Base-by-base conservation (phyloP, 2,113 vertebrate genomes). In the Peromyscus polionotus region DNA sequence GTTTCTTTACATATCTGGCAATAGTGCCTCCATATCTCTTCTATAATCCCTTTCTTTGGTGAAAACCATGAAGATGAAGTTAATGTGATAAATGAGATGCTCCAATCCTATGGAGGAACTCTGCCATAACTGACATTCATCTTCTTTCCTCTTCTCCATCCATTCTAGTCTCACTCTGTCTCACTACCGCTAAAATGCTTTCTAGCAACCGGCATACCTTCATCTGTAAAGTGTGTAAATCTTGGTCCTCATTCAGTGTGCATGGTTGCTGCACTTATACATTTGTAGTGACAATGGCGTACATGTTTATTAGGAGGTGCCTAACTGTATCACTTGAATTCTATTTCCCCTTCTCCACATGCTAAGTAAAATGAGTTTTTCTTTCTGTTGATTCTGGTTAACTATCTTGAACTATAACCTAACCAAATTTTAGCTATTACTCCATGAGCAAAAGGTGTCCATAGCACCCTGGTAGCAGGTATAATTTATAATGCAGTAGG, bases 1-100 rank as follows among this genome's bases (percentile, higher is more conserved):
- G n/a, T 13, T 63, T 45, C 24, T 77, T 59, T 73, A 24, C 3
- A 31, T 2, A 42, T 7, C 8, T 12, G 28, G 17, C 4, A 45
- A 7, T 31, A 9, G 0, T 48, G 61, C 9, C 7, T 48, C 11
- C 0, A 1, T 12, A 4, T 5, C 1, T 14, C 22, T 81, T 65
- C 42, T 20, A 4, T 36, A 33, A 13, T 19, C 11, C 16, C 6
- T n/a, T 88, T 86, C 45, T 81, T 77, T 1, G 77, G 22, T 31
- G 14, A 63, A 65, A 45, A 36, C 10, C 14, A 42, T 12, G 39
- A 83, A 79, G 20, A 17, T 10, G 17, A 45, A 20, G 20, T 19
- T 20, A 67, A n/a, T 54, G 51, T n/a, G 26, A 24, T 76, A 31
- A 45, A 36, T 4, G 73, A 19, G 73, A 68, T 51, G 4, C 3